Percentiles rank a stretch among this genome's conserved stretches.
phyloP scores from a whole-genome alignment of 1,140 invertebrate species.

The Drosophila lini region DNA sequence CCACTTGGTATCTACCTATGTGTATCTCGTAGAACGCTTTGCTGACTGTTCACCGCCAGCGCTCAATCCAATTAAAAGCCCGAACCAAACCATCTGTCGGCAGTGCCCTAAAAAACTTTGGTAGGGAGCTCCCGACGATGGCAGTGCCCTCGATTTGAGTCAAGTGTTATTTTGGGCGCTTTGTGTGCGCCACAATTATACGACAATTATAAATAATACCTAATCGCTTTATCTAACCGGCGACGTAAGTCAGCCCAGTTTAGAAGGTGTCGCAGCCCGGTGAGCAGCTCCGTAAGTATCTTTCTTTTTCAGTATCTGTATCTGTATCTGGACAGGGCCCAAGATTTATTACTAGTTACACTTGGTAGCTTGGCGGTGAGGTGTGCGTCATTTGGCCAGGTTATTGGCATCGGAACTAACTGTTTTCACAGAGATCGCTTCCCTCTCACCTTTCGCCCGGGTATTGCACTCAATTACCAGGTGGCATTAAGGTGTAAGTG shows the following conservation, averaged over 20 bases:
- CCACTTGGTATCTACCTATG: constrained; percentile 21
- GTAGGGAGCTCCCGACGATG: constrained; percentile 1
- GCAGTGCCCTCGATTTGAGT: constrained; percentile 62
- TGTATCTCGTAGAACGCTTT: constrained; percentile 36
- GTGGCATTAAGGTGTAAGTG: constrained; percentile 41
- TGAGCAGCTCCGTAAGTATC: constrained; percentile 22
- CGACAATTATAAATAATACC: constrained; percentile 69
- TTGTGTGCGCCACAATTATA: constrained; percentile 52
- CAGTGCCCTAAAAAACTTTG: constrained; percentile 46
- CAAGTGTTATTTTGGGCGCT: constrained; percentile 67
- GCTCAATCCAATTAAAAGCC: constrained; percentile 66
- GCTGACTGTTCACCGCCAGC: constrained; percentile 25
- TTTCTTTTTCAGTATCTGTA: constrained; percentile 11
- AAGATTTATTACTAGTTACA: constrained; percentile 43
- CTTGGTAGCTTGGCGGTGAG: neutral
- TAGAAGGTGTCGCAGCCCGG: constrained; percentile 31
- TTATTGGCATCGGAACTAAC: constrained; percentile 78
- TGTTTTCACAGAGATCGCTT: constrained; percentile 59
- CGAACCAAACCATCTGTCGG: constrained; percentile 30
- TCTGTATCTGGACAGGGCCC: constrained; percentile 39
- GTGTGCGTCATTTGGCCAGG: constrained; percentile 46
- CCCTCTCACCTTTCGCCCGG: constrained; percentile 48
- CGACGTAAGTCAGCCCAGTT: constrained; percentile 29
- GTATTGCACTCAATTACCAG: constrained; percentile 55
- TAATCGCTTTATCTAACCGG: constrained; percentile 44